Conservation (phyloP, 2,113 vertebrate species). For the Chroicocephalus ridibundus region DNA sequence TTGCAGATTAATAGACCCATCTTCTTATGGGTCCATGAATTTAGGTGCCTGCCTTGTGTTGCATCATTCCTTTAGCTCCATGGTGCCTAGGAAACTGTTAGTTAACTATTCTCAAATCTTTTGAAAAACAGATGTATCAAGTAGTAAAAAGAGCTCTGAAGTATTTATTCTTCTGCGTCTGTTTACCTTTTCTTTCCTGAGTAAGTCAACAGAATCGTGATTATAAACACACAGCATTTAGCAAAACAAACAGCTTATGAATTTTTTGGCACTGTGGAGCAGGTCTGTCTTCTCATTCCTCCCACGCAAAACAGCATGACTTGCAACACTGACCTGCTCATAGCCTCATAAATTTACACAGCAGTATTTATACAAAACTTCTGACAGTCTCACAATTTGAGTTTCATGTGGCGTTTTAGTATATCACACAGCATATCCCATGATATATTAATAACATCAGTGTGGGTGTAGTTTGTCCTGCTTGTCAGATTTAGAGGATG, state of each 20-base stretch:
- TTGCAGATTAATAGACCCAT: not conserved
- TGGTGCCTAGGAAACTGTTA: not conserved
- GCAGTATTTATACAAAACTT: not conserved
- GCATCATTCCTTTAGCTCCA: not conserved
- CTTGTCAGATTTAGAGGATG: not conserved
- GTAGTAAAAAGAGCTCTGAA: not conserved
- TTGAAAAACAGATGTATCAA: not conserved
- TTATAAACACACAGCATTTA: not conserved
- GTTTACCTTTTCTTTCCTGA: not conserved
- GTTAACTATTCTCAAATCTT: not conserved
- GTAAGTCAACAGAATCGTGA: not conserved
- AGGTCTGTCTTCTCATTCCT: not conserved
- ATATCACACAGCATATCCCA: not conserved
- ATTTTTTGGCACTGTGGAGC: not conserved
- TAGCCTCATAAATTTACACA: not conserved
- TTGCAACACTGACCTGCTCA: not conserved
- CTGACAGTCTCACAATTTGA: not conserved
- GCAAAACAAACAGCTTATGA: not conserved
- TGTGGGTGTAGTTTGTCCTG: not conserved
- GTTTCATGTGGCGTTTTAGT: not conserved
- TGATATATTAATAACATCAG: not conserved
- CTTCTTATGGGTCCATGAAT: not conserved
- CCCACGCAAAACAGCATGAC: not conserved
- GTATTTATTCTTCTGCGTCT: not conserved
- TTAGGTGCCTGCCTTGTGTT: not conserved